Evolutionary conservation across 2,797 vertebrate species (phyloP).

Genomic region (Falco biarmicus): DNA sequence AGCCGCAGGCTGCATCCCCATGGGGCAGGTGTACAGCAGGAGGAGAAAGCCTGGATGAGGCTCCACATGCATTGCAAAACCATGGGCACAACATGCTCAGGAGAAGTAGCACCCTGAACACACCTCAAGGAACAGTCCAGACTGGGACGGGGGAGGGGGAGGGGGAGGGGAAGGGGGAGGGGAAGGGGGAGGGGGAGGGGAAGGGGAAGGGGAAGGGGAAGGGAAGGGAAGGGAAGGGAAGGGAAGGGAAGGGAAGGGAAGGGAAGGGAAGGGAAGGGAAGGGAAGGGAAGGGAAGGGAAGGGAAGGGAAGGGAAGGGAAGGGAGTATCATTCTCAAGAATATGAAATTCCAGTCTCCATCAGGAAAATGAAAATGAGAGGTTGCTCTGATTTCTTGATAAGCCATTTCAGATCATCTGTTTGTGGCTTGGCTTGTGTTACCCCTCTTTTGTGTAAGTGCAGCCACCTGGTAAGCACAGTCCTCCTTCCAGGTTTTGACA

Average conservation of each 20-base stretch:
- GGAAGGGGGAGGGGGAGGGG: no score
- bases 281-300: no score
- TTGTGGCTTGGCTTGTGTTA: background rate
- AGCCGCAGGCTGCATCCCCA: background rate
- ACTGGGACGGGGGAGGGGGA: no score
- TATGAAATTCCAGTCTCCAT: background rate
- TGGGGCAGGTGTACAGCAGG: background rate
- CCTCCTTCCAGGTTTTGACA: background rate
- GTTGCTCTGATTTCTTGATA: background rate
- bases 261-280: no score
- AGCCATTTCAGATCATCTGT: background rate
- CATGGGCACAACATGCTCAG: background rate
- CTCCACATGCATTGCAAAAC: background rate
- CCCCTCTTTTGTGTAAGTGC: background rate
- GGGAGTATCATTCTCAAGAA: background rate
- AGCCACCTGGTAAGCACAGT: background rate
- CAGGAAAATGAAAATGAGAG: background rate
- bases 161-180: no score
- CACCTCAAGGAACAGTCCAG: background rate
- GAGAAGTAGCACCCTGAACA: background rate
- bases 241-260: no score
- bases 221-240: no score
- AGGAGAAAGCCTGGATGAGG: background rate
- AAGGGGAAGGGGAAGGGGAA: no score
- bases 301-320: background rate